A percentile compares a stretch with the other conserved stretches of the same genome.
These are phyloP conservation scores for Pelodytes ibericus DNA, from an alignment of 2,797 vertebrate species.

Conservation along the genomic window DNA sequence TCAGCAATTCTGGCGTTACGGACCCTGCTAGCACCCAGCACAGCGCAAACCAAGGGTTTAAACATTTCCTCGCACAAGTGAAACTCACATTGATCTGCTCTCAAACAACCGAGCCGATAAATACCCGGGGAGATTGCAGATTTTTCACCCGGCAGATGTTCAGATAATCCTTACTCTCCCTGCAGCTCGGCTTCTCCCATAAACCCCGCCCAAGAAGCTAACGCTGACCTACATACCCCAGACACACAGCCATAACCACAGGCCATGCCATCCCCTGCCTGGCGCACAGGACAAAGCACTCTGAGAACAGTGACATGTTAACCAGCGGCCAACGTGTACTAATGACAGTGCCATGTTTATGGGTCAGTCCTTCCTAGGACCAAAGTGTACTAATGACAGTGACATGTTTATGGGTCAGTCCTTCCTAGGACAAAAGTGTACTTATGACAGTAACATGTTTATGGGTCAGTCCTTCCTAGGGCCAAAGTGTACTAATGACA, in stretches of 20 bases:
- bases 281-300: background rate
- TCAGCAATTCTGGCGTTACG: too few species aligned
- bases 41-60: too few species aligned
- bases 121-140: too few species aligned
- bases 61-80: too few species aligned
- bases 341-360: background rate
- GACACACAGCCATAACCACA: constrained; percentile 1
- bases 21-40: too few species aligned
- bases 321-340: background rate
- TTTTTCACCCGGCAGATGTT: constrained; percentile 39
- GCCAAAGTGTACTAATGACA: background rate
- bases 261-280: background rate
- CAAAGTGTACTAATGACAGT: background rate
- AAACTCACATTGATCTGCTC: too few species aligned
- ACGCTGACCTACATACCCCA: constrained; percentile 35
- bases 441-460: background rate
- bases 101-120: too few species aligned
- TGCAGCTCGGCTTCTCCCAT: background rate
- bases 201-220: constrained; percentile 3
- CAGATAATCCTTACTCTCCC: constrained; percentile 30
- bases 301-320: background rate
- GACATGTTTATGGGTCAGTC: background rate
- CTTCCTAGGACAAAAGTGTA: background rate
- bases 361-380: background rate
- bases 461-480: background rate